Base-by-base conservation (phyloP, 1,140 invertebrate species). In the Sinonovacula constricta region DNA sequence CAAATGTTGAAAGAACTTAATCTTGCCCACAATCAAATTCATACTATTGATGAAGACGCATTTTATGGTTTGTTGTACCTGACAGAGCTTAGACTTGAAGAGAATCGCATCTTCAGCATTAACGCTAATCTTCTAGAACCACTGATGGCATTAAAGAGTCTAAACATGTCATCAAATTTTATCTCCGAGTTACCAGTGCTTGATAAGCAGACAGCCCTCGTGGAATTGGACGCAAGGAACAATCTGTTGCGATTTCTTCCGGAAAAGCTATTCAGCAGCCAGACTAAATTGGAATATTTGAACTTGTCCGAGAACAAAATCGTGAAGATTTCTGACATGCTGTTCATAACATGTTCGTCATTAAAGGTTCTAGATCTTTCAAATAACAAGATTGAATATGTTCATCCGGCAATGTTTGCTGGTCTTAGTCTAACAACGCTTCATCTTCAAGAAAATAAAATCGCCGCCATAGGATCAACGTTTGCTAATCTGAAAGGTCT, bases 161-260 rank as follows among this genome's bases (percentile, higher is more conserved):
- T 78, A 24, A 78, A 78, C 26, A 53, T 78, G n/a, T 78, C 75
- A 33, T 22, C 53, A 28, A 78, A 78, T 39, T 62, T n/a, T 69
- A n/a, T 78, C 12, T 28, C 7, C 14, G 56, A 78, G 10, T 28
- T 78, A 2, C 75, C 75, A 62, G 26, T 53, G 4, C 49, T 78
- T 15, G 12, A 33, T 18, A 60, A 53, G 15, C 39, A 67, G 28
- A 15, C 30, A 18, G 68, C 39, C 18, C 36, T 78, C 28, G 7
- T 24, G 63, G 24, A 34, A 1, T 22, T 78, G 31, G 75, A 78
- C 45, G 75, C 66, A 14, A 78, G 75, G 53, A 14, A 59, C 10
- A 78, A 78, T 24, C 30, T 2, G 15, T 26, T 78, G 4, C 4
- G 33, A 3, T 33, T n/a, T 2, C 45, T 78, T 33, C 15, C 28